A percentile compares a stretch with the other conserved stretches of the same genome.
phyloP scores from a whole-genome alignment of 2,888 invertebrate genomes.

The Fragum whitleyi region DNA sequence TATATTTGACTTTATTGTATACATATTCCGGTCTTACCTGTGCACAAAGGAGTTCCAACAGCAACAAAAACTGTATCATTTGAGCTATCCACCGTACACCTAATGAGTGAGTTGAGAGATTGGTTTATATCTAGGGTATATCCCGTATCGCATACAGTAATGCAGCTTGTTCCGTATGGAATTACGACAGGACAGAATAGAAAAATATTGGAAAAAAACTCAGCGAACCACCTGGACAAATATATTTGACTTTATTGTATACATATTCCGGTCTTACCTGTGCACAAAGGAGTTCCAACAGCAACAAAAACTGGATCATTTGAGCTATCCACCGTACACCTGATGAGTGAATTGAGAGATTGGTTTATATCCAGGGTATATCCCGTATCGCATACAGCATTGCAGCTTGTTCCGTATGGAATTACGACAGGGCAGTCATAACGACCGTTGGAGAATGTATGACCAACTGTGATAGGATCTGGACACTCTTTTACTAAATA shows the following conservation, averaged over 20 bases:
- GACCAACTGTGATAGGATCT: background rate
- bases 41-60: too few relatives aligned
- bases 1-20: too few relatives aligned
- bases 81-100: background rate
- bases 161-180: background rate
- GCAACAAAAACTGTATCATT: too few relatives aligned
- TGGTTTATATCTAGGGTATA: slow-evolving; percentile 1
- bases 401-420: background rate
- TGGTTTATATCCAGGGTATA: background rate
- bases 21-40: too few relatives aligned
- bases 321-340: background rate
- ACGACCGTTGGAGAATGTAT: background rate
- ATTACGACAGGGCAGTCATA: slow-evolving; percentile 5
- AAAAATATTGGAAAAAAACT: too few relatives aligned
- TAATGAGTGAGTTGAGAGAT: background rate
- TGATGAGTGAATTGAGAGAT: background rate
- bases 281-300: background rate
- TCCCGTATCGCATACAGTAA: background rate
- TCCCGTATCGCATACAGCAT: background rate
- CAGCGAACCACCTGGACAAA: too few relatives aligned
- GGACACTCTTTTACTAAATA: slow-evolving; percentile 9
- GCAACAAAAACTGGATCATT: background rate
- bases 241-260: too few relatives aligned
- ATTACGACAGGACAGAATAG: slow-evolving; percentile 5
- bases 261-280: too few relatives aligned